Evolutionary conservation across 2,888 invertebrate species (phyloP).

Genomic region (Dryococelus australis): DNA sequence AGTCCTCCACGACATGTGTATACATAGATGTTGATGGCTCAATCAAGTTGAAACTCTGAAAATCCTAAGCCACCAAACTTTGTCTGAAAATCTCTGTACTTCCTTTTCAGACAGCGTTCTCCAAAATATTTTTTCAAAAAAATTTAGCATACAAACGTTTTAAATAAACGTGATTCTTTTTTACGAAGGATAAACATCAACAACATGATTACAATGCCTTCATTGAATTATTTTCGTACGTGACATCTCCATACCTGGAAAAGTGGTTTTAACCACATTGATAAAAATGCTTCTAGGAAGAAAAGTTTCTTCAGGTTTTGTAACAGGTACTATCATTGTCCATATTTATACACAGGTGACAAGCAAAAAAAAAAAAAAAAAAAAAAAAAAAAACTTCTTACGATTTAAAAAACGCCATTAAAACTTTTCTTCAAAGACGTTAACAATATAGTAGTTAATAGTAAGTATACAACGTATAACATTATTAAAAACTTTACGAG

Average conservation of each 20-base stretch:
- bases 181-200: too few species aligned
- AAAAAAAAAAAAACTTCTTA: neutral
- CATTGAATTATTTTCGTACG: neutral
- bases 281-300: neutral
- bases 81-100: too few species aligned
- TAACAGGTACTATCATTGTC: neutral
- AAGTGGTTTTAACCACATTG: neutral
- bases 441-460: neutral
- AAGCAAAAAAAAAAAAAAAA: neutral
- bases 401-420: neutral
- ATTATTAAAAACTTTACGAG: neutral
- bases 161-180: too few species aligned
- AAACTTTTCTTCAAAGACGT: neutral
- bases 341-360: neutral
- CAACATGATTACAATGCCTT: too few species aligned
- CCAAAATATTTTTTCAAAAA: too few species aligned
- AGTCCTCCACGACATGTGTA: too few species aligned
- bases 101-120: too few species aligned
- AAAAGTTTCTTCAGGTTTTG: neutral
- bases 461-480: neutral
- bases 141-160: too few species aligned
- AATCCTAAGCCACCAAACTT: too few species aligned
- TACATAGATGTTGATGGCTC: too few species aligned
- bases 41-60: too few species aligned
- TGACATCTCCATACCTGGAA: neutral